Percentiles rank a stretch among this genome's conserved stretches.
Conservation (phyloP, 2,113 vertebrate genomes). For the Carollia perspicillata region DNA sequence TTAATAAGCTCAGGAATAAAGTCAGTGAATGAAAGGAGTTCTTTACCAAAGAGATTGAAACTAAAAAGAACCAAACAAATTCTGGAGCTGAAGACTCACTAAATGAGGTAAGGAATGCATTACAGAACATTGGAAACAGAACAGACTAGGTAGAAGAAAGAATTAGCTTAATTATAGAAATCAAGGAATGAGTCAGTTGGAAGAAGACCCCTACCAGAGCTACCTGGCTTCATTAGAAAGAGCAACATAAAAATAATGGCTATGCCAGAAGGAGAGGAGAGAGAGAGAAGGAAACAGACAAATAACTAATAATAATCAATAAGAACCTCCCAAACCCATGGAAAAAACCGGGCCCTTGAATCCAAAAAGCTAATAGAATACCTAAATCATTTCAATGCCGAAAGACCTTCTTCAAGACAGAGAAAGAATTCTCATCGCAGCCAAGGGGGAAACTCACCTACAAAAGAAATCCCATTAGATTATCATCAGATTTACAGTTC, state of each 20-base stretch:
- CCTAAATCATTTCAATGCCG: not conserved
- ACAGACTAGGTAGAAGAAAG: not conserved
- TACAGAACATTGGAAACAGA: not conserved
- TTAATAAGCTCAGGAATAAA: not conserved
- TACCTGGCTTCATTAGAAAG: not conserved
- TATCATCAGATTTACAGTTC: not conserved
- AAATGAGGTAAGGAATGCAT: not conserved
- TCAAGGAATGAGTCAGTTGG: not conserved
- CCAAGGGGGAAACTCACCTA: not conserved
- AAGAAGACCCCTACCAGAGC: not conserved
- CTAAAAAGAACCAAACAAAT: not conserved
- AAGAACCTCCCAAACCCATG: not conserved
- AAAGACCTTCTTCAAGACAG: not conserved
- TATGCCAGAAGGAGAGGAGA: not conserved
- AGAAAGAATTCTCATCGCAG: not conserved
- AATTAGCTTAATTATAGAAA: not conserved
- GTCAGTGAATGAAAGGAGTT: not conserved
- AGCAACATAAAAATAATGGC: not conserved
- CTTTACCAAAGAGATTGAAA: not conserved
- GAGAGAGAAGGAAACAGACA: not conserved
- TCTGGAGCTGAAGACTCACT: not conserved
- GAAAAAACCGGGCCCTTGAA: not conserved
- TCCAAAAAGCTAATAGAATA: not conserved
- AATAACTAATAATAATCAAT: not conserved
- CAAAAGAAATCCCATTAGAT: not conserved